Evolutionary conservation across 2,113 vertebrate species (phyloP).

Genomic region (Erythrocercus mccallii): DNA sequence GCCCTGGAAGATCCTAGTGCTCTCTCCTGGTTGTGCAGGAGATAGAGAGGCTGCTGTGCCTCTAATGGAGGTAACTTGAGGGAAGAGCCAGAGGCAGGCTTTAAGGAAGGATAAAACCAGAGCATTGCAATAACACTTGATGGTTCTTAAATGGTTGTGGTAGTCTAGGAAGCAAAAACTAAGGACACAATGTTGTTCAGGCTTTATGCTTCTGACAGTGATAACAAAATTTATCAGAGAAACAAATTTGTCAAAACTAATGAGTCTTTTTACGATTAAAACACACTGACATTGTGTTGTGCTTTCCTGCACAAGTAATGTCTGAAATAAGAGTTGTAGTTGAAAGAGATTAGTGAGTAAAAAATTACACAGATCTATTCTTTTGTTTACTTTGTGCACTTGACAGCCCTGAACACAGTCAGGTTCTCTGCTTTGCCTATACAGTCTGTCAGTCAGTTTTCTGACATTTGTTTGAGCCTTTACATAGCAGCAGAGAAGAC

Average conservation of each 20-base stretch:
- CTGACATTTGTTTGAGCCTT: constrained; percentile 41
- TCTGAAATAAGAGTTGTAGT: background rate
- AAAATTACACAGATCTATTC: constrained; percentile 32
- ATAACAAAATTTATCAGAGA: background rate
- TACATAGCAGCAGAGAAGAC: background rate
- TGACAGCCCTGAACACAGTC: constrained; percentile 33
- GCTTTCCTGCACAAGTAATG: background rate
- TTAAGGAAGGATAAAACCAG: background rate
- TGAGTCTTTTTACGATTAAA: background rate
- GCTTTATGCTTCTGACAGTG: background rate
- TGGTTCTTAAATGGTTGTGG: background rate
- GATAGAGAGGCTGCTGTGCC: background rate
- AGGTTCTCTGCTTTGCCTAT: background rate
- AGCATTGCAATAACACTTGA: background rate
- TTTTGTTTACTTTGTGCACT: constrained; percentile 35
- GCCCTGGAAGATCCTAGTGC: background rate
- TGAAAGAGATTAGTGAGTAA: background rate
- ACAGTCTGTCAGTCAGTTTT: constrained; percentile 39
- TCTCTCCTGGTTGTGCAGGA: background rate
- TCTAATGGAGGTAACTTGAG: background rate
- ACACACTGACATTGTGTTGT: background rate
- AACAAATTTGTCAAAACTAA: background rate
- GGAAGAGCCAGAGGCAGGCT: background rate
- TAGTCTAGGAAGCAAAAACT: background rate
- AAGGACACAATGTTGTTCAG: background rate